These are phyloP conservation scores for Scaptomyza graminum DNA, from an alignment of 1,140 invertebrate genomes.

Conservation along the genomic window DNA sequence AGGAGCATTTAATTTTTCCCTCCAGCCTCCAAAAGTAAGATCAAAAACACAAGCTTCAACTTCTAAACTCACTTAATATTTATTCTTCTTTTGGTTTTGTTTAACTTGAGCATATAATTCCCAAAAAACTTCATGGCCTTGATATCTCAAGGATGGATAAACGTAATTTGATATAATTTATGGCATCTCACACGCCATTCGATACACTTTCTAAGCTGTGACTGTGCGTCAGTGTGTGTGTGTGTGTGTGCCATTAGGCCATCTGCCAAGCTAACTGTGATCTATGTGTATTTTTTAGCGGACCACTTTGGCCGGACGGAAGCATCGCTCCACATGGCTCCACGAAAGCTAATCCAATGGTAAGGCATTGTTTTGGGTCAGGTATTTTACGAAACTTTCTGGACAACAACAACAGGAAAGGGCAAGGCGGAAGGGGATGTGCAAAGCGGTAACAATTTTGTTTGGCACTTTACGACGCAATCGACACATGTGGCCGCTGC, in stretches of 20 bases:
- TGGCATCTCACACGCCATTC: constrained; percentile 1
- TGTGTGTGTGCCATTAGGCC: constrained; percentile 32
- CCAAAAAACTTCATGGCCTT: constrained; percentile 6
- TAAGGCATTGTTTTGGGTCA: constrained; percentile 36
- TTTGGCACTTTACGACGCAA: constrained; percentile 53
- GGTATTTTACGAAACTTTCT: constrained; percentile 46
- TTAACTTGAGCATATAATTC: neutral
- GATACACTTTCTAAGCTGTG: neutral
- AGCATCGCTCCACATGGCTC: neutral
- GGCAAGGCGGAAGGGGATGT: neutral
- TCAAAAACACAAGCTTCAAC: no score
- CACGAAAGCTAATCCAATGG: constrained; percentile 35
- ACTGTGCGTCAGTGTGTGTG: neutral
- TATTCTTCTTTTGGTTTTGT: neutral
- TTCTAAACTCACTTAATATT: no score
- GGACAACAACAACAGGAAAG: neutral
- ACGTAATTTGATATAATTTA: constrained; percentile 27
- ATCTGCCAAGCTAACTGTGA: constrained; percentile 48
- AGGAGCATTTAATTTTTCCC: no score
- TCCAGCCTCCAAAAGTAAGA: no score
- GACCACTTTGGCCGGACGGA: no score
- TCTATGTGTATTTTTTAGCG: constrained; percentile 24
- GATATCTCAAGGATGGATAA: constrained; percentile 5
- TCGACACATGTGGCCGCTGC: constrained; percentile 41
- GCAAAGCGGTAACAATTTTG: constrained; percentile 38